Conservation (phyloP, 23 tunicate genomes). For the Clavelina lepadiformis region DNA sequence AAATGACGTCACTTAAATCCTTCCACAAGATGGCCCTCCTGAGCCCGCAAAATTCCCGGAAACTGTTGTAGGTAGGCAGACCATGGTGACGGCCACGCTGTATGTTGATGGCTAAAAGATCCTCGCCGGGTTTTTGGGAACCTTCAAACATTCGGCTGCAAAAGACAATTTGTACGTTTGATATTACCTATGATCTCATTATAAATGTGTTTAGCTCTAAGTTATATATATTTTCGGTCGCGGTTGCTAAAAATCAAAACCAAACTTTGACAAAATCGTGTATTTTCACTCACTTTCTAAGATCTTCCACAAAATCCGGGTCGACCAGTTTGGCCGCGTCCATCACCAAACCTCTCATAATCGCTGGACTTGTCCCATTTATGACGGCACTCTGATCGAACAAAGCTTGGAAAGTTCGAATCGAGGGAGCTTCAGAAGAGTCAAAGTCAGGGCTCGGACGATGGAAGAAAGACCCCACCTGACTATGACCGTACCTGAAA, state of each 20-base stretch:
- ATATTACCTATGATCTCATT: background rate
- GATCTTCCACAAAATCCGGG: constrained; percentile 27
- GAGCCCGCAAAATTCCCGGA: constrained; percentile 62
- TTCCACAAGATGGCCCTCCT: constrained; percentile 30
- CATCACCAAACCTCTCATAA: constrained; percentile 51
- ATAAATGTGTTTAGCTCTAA: background rate
- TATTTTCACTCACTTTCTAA: constrained; percentile 29
- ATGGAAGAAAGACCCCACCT: constrained; percentile 24
- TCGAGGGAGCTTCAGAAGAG: constrained; percentile 5
- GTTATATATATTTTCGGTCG: background rate
- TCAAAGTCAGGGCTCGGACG: constrained; percentile 32
- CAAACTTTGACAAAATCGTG: no score
- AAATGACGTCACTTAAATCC: constrained; percentile 27
- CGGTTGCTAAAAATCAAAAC: background rate
- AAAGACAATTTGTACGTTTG: background rate
- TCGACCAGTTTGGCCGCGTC: constrained; percentile 46
- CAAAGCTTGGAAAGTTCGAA: constrained; percentile 9
- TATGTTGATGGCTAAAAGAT: constrained; percentile 74
- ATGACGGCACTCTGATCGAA: constrained; percentile 27
- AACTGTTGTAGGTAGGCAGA: constrained; percentile 65
- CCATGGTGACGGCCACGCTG: constrained; percentile 80
- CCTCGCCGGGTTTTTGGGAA: constrained; percentile 25
- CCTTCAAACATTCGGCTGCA: constrained; percentile 61
- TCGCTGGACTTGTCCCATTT: constrained; percentile 24
- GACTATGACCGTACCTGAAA: constrained; percentile 69